phyloP scores from a whole-genome alignment of 2,797 vertebrate species.

The Aulostomus chinensis region DNA sequence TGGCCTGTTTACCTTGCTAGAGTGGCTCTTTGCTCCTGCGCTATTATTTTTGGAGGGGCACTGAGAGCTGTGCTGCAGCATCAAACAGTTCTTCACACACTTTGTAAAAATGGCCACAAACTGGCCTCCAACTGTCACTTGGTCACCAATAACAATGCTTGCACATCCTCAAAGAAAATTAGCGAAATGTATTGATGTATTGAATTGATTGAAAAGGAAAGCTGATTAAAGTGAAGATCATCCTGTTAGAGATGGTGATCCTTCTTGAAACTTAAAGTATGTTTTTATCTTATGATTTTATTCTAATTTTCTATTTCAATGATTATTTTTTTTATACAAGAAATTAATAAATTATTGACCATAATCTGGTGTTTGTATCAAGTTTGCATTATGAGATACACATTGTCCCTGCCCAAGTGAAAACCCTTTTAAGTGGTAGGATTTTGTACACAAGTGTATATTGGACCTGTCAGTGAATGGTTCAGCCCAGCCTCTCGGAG shows the following conservation, averaged over 20 bases:
- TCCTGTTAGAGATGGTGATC: no score
- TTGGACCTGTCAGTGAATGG: constrained; percentile 54
- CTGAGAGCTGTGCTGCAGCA: constrained; percentile 88
- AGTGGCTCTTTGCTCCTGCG: constrained; percentile 89
- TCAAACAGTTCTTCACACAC: constrained; percentile 78
- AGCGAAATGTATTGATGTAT: constrained; percentile 5
- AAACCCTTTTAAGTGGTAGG: constrained; percentile 13
- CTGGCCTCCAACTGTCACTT: constrained; percentile 15
- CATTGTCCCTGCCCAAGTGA: constrained; percentile 5
- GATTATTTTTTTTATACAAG: no score
- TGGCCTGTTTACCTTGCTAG: constrained; percentile 73
- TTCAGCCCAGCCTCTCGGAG: constrained; percentile 80
- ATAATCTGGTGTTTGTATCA: not conserved
- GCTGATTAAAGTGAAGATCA: no score
- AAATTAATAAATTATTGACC: not conserved
- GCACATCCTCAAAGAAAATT: constrained; percentile 6
- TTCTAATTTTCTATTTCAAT: no score
- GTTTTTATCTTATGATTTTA: no score
- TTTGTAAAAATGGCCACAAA: constrained; percentile 1
- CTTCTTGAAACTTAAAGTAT: no score
- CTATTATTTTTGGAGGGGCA: constrained; percentile 95
- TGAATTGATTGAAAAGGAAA: not conserved
- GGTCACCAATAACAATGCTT: constrained; percentile 5
- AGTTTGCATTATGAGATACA: not conserved
- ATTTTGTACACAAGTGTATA: constrained; percentile 12